Evolutionary conservation across 2,113 vertebrate genomes (phyloP), one percentile per base, ranked within the genome.

Genomic region (Pyrgilauda ruficollis): DNA sequence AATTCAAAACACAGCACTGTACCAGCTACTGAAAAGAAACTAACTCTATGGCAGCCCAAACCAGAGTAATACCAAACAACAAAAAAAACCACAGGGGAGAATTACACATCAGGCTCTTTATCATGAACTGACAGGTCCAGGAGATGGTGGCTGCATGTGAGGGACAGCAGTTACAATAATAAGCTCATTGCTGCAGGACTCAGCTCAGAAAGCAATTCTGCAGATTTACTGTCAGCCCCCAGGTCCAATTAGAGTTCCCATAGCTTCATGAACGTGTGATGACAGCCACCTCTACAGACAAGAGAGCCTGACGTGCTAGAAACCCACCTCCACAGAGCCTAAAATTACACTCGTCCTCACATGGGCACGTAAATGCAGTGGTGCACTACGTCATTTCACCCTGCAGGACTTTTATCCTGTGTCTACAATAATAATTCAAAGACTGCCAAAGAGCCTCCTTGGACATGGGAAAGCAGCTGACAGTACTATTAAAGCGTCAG

Each of bases 291-390:
- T 15, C 49, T 6, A 28, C 1, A 18, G 61, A 67, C 33, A 67
- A 46, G n/a, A 22, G 66, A 69, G 28, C 56, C 61, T 70, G 58
- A 30, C 0, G 0, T 41, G 30, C 56, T 44, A 19, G 43, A 82
- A 92, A 70, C 19, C 17, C 43, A 33, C n/a, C 46, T 84, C 28
- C 24, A 28, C 17, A 30, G 61, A 49, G 18, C 26, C 52, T 37
- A 70, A 50, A 85, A 67, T 75, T 27, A 28, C 15, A 5, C 33
- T 26, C 33, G 7, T 26, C 56, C 70, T 58, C 87, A 53, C 37
- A 12, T 0, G 46, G 76, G 33, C 44, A 70, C 1, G 1, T 16
- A 68, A 21, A 11, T 1, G 1, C 15, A 41, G 43, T 49, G 49
- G 24, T 20, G 31, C 3, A 10, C 31, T 27, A 26, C 5, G 0